Percentiles rank a stretch among this genome's conserved stretches.
phyloP scores from a whole-genome alignment of 2,888 invertebrate genomes.

The Caenorhabditis sp. region DNA sequence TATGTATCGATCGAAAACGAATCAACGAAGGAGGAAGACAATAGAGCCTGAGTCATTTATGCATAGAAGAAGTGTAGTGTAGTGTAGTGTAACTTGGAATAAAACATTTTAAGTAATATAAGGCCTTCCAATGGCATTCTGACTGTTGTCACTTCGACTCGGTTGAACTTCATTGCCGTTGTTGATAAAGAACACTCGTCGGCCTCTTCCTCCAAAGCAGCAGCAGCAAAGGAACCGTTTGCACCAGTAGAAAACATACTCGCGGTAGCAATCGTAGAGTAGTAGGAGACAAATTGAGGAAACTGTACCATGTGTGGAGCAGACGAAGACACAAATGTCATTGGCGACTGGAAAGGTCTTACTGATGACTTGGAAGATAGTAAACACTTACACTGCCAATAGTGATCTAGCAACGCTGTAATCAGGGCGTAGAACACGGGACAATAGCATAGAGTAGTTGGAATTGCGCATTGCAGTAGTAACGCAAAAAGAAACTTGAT shows the following conservation, averaged over 20 bases:
- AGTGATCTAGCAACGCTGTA: constrained; percentile 19
- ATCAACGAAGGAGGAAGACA: too few relatives aligned
- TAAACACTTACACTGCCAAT: constrained; percentile 41
- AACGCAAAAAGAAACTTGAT: constrained; percentile 29
- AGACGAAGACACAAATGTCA: neutral
- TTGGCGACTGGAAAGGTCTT: neutral
- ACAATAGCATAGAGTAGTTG: constrained; percentile 25
- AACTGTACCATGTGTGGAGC: neutral
- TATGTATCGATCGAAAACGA: too few relatives aligned
- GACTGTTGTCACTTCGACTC: neutral
- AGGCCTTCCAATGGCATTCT: neutral
- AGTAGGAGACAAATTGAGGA: neutral
- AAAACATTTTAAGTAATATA: neutral
- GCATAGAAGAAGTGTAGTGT: too few relatives aligned
- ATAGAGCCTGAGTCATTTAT: too few relatives aligned
- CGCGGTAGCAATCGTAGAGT: neutral
- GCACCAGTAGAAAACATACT: neutral
- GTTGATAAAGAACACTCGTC: too few relatives aligned
- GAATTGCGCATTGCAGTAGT: constrained; percentile 26
- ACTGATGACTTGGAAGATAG: too few relatives aligned
- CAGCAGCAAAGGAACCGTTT: neutral
- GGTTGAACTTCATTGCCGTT: neutral
- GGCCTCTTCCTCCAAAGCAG: neutral
- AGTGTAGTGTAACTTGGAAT: too few relatives aligned
- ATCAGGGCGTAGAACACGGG: constrained; percentile 19